phyloP scores from a whole-genome alignment of 2,797 vertebrate species.

The Tolypeutes matacus region DNA sequence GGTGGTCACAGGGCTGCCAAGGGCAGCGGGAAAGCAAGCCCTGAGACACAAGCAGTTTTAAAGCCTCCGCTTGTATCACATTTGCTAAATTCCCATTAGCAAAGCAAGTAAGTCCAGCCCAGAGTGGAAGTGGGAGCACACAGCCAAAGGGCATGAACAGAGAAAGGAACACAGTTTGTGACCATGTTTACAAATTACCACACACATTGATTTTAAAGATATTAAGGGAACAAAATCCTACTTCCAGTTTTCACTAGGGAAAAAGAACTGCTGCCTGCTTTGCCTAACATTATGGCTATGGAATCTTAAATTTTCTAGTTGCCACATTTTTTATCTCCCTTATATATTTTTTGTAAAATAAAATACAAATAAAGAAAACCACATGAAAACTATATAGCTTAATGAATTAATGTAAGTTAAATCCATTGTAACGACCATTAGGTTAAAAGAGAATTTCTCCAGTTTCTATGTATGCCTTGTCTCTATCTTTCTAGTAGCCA shows the following conservation, averaged over 20 bases:
- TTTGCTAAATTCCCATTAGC: background rate
- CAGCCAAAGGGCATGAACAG: background rate
- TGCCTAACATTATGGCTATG: background rate
- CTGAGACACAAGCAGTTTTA: background rate
- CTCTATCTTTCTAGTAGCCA: background rate
- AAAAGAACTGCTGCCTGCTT: conserved; percentile 2
- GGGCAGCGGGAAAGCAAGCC: background rate
- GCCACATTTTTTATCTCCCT: background rate
- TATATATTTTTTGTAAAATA: too few species aligned
- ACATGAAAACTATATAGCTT: too few species aligned
- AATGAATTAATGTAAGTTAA: too few species aligned
- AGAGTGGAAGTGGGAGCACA: background rate
- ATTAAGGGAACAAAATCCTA: background rate
- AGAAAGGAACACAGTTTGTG: background rate
- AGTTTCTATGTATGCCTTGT: too few species aligned
- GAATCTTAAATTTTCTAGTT: conserved; percentile 9
- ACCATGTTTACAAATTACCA: background rate
- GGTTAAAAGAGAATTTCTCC: too few species aligned
- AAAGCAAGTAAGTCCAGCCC: background rate
- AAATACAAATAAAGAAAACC: too few species aligned
- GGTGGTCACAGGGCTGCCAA: background rate
- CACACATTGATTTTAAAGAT: conserved; percentile 1
- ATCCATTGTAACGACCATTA: too few species aligned
- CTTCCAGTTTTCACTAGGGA: conserved; percentile 2
- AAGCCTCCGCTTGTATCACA: background rate